Percentiles rank a stretch among this genome's conserved stretches.
phyloP scores from a whole-genome alignment of 2,113 vertebrate genomes.

The Sinocyclocheilus anophthalmus region DNA sequence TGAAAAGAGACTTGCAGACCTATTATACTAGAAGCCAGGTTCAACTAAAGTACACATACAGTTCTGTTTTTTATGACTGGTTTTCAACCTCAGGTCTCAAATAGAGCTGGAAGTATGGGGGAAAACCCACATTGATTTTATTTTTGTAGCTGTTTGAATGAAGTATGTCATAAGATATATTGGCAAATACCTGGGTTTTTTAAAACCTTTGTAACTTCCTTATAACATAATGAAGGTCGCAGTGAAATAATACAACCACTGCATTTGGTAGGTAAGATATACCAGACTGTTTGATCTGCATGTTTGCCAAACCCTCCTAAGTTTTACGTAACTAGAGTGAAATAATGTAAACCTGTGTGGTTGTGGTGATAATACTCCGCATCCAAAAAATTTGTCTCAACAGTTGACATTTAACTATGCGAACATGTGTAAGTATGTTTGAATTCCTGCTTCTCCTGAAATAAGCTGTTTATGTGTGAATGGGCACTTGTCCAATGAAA shows the following conservation, averaged over 20 bases:
- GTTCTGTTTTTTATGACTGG: neutral
- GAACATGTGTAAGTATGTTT: neutral
- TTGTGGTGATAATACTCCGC: neutral
- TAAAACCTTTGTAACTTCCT: neutral
- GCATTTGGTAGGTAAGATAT: neutral
- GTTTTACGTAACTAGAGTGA: neutral
- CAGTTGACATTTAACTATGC: constrained; percentile 1
- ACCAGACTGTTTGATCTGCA: neutral
- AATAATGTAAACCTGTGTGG: neutral
- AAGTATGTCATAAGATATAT: neutral
- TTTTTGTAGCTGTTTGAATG: neutral
- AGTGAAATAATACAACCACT: neutral
- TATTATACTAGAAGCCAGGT: neutral
- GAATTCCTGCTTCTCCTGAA: neutral
- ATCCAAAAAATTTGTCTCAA: neutral
- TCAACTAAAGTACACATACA: neutral
- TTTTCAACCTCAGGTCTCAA: neutral
- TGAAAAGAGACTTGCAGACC: neutral
- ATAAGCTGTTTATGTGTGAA: neutral
- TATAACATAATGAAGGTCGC: neutral
- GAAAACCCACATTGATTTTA: neutral
- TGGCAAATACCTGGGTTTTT: constrained; percentile 20
- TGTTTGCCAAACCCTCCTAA: neutral
- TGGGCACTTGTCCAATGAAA: neutral
- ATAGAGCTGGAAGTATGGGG: neutral